phyloP scores from a whole-genome alignment of 2,113 vertebrate species.

The Craseonycteris thonglongyai region DNA sequence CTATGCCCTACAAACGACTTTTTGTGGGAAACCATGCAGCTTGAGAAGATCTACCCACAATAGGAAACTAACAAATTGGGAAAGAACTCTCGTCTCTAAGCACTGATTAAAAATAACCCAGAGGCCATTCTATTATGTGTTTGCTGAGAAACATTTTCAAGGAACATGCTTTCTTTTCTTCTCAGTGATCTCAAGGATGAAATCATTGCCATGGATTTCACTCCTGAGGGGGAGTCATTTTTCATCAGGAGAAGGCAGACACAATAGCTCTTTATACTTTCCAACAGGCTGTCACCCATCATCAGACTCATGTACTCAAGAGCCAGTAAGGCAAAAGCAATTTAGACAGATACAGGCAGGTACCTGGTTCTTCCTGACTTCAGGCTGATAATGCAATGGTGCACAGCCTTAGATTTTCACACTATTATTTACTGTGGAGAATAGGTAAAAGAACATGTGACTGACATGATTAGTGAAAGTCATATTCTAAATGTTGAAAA shows the following conservation, averaged over 20 bases:
- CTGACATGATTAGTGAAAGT: background rate
- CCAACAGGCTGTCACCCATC: background rate
- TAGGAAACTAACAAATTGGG: constrained; percentile 7
- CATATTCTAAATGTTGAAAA: background rate
- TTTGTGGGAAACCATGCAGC: background rate
- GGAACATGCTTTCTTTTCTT: constrained; percentile 46
- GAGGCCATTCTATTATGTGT: constrained; percentile 43
- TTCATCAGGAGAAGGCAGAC: constrained; percentile 27
- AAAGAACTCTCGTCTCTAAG: constrained; percentile 42
- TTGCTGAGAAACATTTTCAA: constrained; percentile 46
- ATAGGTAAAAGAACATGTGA: background rate
- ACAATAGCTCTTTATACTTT: background rate
- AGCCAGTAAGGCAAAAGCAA: constrained; percentile 34
- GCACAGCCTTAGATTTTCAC: constrained; percentile 3
- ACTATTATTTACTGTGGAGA: background rate
- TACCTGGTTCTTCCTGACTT: constrained; percentile 53
- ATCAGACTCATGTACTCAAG: constrained; percentile 11
- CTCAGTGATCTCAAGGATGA: constrained; percentile 45
- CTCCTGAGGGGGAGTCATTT: constrained; percentile 28
- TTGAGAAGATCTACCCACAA: background rate
- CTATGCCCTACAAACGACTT: background rate
- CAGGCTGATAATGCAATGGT: background rate
- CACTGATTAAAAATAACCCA: constrained; percentile 55
- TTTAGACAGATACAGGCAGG: constrained; percentile 28
- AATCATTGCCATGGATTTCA: constrained; percentile 49